Percentiles rank a stretch among this genome's conserved stretches.
Evolutionary conservation across 2,797 vertebrate genomes (phyloP).

Genomic region (Halcyon chelicuti): DNA sequence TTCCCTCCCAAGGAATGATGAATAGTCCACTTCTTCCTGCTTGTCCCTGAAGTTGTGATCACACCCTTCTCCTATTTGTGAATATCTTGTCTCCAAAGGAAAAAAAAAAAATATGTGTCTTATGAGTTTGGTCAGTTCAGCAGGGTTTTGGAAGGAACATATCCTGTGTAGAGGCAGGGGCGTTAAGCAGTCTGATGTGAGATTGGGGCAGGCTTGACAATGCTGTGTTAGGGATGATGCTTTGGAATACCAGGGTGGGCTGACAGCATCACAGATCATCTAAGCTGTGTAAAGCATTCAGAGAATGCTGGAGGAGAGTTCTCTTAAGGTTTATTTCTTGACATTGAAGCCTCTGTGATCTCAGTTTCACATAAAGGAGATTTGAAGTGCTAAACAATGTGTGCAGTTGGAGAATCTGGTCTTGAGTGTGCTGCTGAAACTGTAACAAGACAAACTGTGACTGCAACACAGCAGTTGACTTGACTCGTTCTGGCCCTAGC

Average conservation of each 20-base stretch:
- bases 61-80: background rate
- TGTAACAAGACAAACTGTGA: slow-evolving; percentile 17
- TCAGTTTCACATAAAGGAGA: slow-evolving; percentile 6
- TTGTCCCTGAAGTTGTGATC: background rate
- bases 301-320: background rate
- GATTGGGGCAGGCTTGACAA: background rate
- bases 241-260: background rate
- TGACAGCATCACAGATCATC: background rate
- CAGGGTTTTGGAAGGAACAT: background rate
- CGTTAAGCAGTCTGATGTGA: background rate
- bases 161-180: background rate
- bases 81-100: background rate
- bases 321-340: slow-evolving; percentile 33
- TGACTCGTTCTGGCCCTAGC: slow-evolving; percentile 24
- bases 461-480: slow-evolving; percentile 60
- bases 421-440: slow-evolving; percentile 43
- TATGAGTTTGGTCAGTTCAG: background rate
- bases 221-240: background rate
- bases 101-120: background rate
- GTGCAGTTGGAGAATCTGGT: slow-evolving; percentile 10
- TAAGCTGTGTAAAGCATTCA: background rate
- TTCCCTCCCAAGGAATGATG: background rate
- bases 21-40: background rate
- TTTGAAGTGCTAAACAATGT: background rate
- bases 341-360: background rate